phyloP scores from a whole-genome alignment of 2,797 vertebrate species.

The Sebastes nivosus region DNA sequence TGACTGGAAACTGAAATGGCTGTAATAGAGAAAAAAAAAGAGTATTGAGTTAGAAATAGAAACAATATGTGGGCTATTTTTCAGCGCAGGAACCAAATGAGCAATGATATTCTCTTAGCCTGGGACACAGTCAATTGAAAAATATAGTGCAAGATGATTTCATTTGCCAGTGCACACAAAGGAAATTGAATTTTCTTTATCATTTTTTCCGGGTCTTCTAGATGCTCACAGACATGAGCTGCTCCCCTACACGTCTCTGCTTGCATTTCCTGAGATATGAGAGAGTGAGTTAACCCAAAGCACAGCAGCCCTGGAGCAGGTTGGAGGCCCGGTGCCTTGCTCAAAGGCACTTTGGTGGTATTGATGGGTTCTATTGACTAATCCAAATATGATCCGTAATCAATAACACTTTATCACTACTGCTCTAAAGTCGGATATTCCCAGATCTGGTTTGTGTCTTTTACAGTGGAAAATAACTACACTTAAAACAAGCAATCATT shows the following conservation, averaged over 20 bases:
- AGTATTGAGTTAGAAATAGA: conserved; percentile 36
- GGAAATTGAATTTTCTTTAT: conserved; percentile 74
- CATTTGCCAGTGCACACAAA: conserved; percentile 66
- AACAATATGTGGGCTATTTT: conserved; percentile 41
- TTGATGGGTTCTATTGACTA: not conserved
- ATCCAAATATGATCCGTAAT: conserved; percentile 21
- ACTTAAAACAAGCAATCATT: not conserved
- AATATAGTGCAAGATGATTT: conserved; percentile 67
- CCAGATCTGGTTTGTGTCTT: conserved; percentile 5
- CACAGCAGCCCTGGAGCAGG: not conserved
- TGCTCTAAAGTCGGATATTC: not conserved
- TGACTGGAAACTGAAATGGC: conserved; percentile 93
- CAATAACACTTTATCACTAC: not conserved
- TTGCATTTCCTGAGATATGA: conserved; percentile 30
- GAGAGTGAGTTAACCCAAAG: conserved; percentile 19
- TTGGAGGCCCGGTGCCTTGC: not conserved
- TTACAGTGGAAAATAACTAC: not conserved
- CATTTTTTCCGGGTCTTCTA: conserved; percentile 49
- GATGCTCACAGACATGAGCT: conserved; percentile 52
- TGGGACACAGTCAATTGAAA: conserved; percentile 60
- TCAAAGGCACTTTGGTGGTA: conserved; percentile 7
- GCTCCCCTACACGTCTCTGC: conserved; percentile 22
- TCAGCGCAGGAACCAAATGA: conserved; percentile 59
- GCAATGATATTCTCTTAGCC: conserved; percentile 64
- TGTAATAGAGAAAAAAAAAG: conserved; percentile 61